Percentiles rank a stretch among this genome's conserved stretches.
Conservation (phyloP, 2,113 vertebrate species). For the Gallinago paraguaiae region DNA sequence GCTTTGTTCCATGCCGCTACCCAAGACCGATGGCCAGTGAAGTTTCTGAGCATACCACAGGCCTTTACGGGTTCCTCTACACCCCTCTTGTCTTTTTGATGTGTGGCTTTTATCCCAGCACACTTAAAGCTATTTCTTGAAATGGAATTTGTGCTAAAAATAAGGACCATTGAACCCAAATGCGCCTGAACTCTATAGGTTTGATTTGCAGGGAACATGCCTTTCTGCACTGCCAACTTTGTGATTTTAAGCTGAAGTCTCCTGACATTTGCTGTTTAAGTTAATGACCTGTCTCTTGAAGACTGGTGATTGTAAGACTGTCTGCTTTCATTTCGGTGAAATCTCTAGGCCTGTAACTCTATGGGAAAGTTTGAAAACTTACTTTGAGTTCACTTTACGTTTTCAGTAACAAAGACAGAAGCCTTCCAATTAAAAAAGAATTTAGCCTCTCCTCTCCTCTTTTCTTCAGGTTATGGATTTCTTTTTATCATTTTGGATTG, state of each 20-base stretch:
- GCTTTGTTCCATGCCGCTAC: not conserved
- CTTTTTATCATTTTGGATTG: not conserved
- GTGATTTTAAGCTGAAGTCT: constrained; percentile 52
- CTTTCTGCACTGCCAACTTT: not conserved
- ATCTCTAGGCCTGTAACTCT: not conserved
- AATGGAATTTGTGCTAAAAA: constrained; percentile 56
- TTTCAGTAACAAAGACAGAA: not conserved
- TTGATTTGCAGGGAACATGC: constrained; percentile 42
- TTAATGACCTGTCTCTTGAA: constrained; percentile 31
- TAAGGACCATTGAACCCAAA: constrained; percentile 37
- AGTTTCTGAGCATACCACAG: not conserved
- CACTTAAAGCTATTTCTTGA: constrained; percentile 28
- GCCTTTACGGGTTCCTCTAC: not conserved
- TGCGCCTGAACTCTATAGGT: constrained; percentile 1
- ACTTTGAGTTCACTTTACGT: not conserved
- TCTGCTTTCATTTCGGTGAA: constrained; percentile 23
- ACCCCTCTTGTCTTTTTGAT: not conserved
- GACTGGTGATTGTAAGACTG: constrained; percentile 15
- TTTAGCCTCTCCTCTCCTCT: not conserved
- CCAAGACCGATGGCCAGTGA: not conserved
- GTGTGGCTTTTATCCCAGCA: not conserved
- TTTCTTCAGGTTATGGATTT: not conserved
- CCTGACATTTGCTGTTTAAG: constrained; percentile 46
- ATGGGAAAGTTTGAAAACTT: constrained; percentile 12
- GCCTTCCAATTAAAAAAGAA: not conserved